Conservation (phyloP, 2,797 vertebrate species). For the Esox lucius region DNA sequence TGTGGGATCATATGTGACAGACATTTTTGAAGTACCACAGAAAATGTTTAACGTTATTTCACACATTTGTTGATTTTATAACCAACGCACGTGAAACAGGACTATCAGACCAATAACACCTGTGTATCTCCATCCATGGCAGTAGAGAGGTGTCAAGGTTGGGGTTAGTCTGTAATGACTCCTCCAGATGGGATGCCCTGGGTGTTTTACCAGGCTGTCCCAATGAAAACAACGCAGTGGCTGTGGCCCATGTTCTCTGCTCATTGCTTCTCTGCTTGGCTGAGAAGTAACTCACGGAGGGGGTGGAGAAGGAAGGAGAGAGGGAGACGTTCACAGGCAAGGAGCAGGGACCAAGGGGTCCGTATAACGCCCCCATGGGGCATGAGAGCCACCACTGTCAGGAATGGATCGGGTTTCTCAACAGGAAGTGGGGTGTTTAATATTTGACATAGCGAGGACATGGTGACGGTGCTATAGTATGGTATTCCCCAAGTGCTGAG, state of each 20-base stretch:
- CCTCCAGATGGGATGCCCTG: slow-evolving; percentile 30
- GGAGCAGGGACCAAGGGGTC: neutral
- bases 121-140: slow-evolving; percentile 34
- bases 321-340: neutral
- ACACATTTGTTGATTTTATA: too few species aligned
- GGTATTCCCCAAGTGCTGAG: slow-evolving; percentile 36
- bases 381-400: neutral
- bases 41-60: too few species aligned
- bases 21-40: too few species aligned
- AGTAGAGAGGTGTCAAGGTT: slow-evolving; percentile 43
- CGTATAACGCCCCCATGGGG: neutral
- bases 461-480: slow-evolving; percentile 47
- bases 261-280: too few species aligned
- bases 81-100: too few species aligned
- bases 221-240: slow-evolving; percentile 21
- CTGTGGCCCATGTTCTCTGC: too few species aligned
- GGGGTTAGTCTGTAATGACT: slow-evolving; percentile 31
- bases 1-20: too few species aligned
- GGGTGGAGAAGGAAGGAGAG: neutral
- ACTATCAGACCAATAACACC: slow-evolving; percentile 16
- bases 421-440: slow-evolving; percentile 49
- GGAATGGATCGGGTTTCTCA: slow-evolving; percentile 43
- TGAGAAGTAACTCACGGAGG: slow-evolving; percentile 8
- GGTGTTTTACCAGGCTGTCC: slow-evolving; percentile 23
- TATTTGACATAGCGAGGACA: slow-evolving; percentile 51